These are phyloP conservation scores for Onychorhynchus coronatus DNA, from an alignment of 2,113 vertebrate genomes.

Conservation along the genomic window DNA sequence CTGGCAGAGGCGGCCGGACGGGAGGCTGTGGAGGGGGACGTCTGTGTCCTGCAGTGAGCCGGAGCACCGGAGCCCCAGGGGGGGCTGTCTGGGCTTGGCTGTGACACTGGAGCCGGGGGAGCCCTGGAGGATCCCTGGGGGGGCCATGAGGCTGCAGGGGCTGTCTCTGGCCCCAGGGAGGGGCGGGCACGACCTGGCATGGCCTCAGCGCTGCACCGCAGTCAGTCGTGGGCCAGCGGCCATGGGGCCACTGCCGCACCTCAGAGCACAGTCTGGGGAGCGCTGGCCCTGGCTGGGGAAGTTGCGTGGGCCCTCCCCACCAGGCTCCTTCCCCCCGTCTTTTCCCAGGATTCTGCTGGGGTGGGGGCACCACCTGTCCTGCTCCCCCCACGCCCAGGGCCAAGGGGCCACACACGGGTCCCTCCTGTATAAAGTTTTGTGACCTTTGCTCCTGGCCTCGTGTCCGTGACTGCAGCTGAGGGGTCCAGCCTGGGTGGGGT, in stretches of 20 bases:
- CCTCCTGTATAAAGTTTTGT: conserved; percentile 56
- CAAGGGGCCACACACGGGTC: neutral
- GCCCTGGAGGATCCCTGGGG: neutral
- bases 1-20: neutral
- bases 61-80: neutral
- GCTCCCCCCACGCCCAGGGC: accelerated
- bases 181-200: accelerated
- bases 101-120: neutral
- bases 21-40: neutral
- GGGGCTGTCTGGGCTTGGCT: neutral
- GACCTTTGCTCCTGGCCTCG: neutral
- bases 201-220: accelerated
- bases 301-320: accelerated
- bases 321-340: neutral
- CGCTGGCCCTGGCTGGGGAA: accelerated
- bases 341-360: neutral
- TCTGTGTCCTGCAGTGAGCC: conserved; percentile 79
- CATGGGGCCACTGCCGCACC: neutral
- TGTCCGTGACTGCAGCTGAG: accelerated
- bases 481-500: accelerated
- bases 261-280: neutral
- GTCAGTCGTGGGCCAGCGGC: neutral
- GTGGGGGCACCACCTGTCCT: neutral
- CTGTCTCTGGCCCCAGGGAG: neutral
- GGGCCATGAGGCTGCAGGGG: neutral